A percentile compares a stretch with the other conserved stretches of the same genome.
Conservation (phyloP, 2,797 vertebrate genomes). For the Prionace glauca region DNA sequence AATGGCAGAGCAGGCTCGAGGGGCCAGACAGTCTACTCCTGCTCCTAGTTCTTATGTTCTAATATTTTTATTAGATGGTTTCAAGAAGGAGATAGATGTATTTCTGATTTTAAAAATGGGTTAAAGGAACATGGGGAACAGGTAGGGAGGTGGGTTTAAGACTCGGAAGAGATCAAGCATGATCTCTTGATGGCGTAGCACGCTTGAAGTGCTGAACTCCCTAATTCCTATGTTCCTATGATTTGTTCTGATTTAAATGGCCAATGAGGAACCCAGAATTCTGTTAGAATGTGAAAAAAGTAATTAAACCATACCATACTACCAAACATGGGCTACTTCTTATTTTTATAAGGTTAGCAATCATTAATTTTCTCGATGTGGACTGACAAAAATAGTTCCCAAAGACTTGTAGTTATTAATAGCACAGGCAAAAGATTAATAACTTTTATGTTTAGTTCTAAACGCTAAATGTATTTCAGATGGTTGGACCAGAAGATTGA, state of each 20-base stretch:
- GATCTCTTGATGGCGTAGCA: no score
- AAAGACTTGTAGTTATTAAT: background rate
- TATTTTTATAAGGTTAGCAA: background rate
- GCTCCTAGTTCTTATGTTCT: no score
- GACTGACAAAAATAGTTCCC: background rate
- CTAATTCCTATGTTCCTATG: no score
- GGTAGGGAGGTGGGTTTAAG: no score
- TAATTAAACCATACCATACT: background rate
- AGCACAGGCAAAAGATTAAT: background rate
- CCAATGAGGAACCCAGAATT: background rate
- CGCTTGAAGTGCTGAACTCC: no score
- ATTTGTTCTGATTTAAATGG: background rate
- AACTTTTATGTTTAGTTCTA: background rate
- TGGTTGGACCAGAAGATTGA: background rate
- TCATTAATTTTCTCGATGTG: background rate
- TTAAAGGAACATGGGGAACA: no score
- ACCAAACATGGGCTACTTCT: background rate
- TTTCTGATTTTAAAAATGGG: no score
- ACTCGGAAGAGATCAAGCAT: no score
- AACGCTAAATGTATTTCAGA: background rate
- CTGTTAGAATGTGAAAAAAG: background rate
- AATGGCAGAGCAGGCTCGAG: no score
- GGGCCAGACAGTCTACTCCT: no score
- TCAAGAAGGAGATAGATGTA: no score
- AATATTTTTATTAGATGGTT: no score